Evolutionary conservation across 2,113 vertebrate species (phyloP), one percentile per base, ranked within the genome.

Genomic region (Etheostoma spectabile): DNA sequence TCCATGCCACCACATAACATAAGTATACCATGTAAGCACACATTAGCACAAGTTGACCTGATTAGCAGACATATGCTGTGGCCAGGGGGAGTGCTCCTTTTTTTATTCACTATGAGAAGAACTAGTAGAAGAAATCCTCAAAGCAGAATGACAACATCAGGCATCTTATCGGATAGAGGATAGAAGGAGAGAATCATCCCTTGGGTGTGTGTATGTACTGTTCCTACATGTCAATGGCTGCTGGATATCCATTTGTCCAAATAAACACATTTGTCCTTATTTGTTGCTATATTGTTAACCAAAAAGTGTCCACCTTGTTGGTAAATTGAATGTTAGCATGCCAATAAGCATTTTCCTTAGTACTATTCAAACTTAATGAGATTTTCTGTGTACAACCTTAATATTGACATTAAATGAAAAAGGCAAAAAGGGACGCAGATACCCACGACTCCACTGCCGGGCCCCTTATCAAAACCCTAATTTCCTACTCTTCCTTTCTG

Each of bases 31-130:
- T 77, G 65, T 66, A 65, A 52, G 66, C 77, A 62, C 81, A 84
- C 80, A 68, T 87, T 78, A 79, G 79, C 68, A 84, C 80, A 84
- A 81, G 88, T 88, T 89, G 86, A 88, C 85, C 90, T 86, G 79
- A 91, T 90, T 90, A 86, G 57, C 33, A 73, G 75, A 88, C 85
- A 91, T 89, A 71, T 92, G 83, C 78, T 61, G 52, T 81, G 60
- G 64, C 91, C 65, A 33, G 72, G 75, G 83, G 83, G 77, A 35
- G n/a, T n/a, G 8, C 64, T 89, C 71, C 74, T 72, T 60, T 72
- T 60, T 35, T 62, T n/a, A 63, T 42, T 81, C 7, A 59, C 55
- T 63, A 24, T 27, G 52, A 57, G 6, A 85, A 63, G 65, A 72
- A 72, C 14, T 42, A 38, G 49, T 6, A 22, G n/a, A 66, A 62